Evolutionary conservation across 1,140 invertebrate genomes (phyloP), one percentile per base, ranked within the genome.

Genomic region (Drosophila sp.): DNA sequence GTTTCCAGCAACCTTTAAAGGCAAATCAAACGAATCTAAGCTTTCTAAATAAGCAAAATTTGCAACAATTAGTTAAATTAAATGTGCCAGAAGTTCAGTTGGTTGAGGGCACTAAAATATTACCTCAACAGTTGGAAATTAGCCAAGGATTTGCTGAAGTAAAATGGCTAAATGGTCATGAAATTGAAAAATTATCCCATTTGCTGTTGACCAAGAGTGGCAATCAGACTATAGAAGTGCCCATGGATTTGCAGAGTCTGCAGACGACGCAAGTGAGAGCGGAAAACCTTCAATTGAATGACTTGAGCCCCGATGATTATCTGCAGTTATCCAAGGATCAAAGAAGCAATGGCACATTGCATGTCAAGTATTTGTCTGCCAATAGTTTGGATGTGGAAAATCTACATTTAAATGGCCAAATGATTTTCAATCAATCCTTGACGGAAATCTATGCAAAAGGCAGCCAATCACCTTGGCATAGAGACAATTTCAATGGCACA

Each of bases 101-200:
- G 6, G 60, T 92, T 1, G 64, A 82, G 27, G 91, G 74, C 2
- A 5, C 5, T 11, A 92, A 92, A 27, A 27, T 54, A 4, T 73
- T 90, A 40, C 67, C 81, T 1, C 86, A 90, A 2, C 65, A 66
- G 25, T 29, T 90, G 8, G 89, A 82, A 71, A 79, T 93, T 10
- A 60, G 69, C 1, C 72, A 89, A 35, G 90, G 91, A 10, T 83
- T 83, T 11, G 78, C 81, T 6, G 80, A 92, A 33, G 61, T 86
- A 3, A 92, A 93, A 82, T 72, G 76, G 47, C 75, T 93, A n/a
- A 83, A 80, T 66, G 92, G 92, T 30, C 92, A 93, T 29, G 76
- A 81, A 38, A 87, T 93, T 64, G 68, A 86, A 41, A 62, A 85
- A 5, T 72, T 93, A 2, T 68, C 91, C 4, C 75, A 90, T 25